Percentiles rank a stretch among this genome's conserved stretches.
Conservation (phyloP, 2,888 invertebrate species). For the Listrodromus nycthemerus region DNA sequence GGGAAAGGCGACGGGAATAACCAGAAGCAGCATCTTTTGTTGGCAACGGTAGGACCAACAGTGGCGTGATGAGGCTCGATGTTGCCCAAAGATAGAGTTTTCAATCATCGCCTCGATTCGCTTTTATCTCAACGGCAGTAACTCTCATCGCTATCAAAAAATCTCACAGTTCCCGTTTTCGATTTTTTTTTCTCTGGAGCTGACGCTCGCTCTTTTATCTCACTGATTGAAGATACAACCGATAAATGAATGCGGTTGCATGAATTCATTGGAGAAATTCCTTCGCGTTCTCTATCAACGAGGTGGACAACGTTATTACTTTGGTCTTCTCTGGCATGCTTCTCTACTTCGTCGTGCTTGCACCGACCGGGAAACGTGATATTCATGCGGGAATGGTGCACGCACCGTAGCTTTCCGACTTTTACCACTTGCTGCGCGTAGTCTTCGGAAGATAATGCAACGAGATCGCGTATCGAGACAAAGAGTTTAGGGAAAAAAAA, state of each 20-base stretch:
- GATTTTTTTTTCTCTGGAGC: constrained; percentile 3
- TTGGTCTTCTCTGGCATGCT: constrained; percentile 8
- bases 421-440: constrained; percentile 39
- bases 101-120: constrained; percentile 68
- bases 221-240: constrained; percentile 60
- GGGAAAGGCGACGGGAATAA: constrained; percentile 49
- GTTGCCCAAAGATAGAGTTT: constrained; percentile 70
- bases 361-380: constrained; percentile 48
- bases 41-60: constrained; percentile 71
- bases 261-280: constrained; percentile 55
- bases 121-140: neutral
- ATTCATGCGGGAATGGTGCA: constrained; percentile 41
- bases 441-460: constrained; percentile 39
- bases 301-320: constrained; percentile 55
- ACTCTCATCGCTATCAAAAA: constrained; percentile 39
- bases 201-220: constrained; percentile 35
- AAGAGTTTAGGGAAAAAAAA: constrained; percentile 22
- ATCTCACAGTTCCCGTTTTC: constrained; percentile 26
- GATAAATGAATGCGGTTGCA: constrained; percentile 40
- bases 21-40: constrained; percentile 68
- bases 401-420: constrained; percentile 33
- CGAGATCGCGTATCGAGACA: constrained; percentile 42
- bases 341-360: neutral
- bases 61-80: constrained; percentile 71
- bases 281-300: constrained; percentile 57